Evolutionary conservation across 2,888 invertebrate species (phyloP), one percentile per base, ranked within the genome.

Genomic region (Archips xylosteana): DNA sequence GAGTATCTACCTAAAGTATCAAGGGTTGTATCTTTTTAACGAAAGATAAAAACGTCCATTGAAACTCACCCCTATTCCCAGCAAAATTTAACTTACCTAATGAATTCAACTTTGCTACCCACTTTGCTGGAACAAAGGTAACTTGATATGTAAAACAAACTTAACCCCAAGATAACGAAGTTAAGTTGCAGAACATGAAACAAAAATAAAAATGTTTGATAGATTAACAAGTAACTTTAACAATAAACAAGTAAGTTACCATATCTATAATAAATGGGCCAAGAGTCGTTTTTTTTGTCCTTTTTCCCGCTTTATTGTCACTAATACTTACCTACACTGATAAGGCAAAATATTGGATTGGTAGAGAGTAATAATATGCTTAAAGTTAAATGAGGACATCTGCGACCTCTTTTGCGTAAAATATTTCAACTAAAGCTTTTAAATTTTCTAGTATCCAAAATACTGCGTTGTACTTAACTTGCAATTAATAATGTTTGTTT

Each of bases 101-200:
- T 54, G 9, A 59, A 47, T 59, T 59, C 10, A 32, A 12, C 47
- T 23, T 12, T 36, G 34, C 36, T 15, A 61, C 60, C 47, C 23
- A 45, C 15, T 62, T 63, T 13, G 45, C 10, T 39, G 49, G 39
- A 61, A 61, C 42, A 45, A 67, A 23, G 61, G 10, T 39, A 62
- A 69, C 39, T 69, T 51, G 51, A 39, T 32, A 62, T 61, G 61
- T 51, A 49, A 69, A 45, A 69, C 69, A 32, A 69, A 62, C 6
- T 49, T 32, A 69, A 62, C 39, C 42, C n/a, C 15, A 12, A 61
- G 61, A 62, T 62, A 62, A 49, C 45, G 23, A 70, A 64, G 49
- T 47, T 36, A 39, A 54, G 34, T 32, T 51, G 62, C 39, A 51
- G 4, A 39, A 62, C 62, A 32, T 12, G 62, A n/a, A 70, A 70